Evolutionary conservation across 2,888 invertebrate species (phyloP).

Genomic region (Eristalis pertinax): DNA sequence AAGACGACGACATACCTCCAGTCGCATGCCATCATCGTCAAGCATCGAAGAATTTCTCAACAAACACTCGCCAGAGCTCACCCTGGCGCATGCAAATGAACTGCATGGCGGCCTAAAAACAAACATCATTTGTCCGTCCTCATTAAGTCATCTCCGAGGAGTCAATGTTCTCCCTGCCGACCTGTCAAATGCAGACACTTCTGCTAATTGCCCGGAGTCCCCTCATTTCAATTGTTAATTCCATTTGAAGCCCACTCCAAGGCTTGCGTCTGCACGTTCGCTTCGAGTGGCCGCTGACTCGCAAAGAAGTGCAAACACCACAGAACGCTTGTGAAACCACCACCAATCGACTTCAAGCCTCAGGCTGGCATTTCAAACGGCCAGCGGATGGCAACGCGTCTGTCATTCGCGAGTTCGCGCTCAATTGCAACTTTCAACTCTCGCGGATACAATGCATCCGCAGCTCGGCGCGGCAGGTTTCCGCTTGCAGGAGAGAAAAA

Average conservation of each 20-base stretch:
- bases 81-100: not conserved
- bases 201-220: conserved; percentile 1
- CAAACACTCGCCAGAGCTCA: not conserved
- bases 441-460: not conserved
- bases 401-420: conserved; percentile 15
- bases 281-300: not conserved
- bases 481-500: not conserved
- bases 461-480: not conserved
- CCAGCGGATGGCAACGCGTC: not conserved
- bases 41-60: not conserved
- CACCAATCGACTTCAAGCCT: not conserved
- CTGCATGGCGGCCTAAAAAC: not conserved
- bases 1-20: not conserved
- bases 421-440: conserved; percentile 32
- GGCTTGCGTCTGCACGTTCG: not conserved
- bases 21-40: too few species aligned
- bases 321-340: not conserved
- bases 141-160: not conserved
- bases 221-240: conserved; percentile 45
- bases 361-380: not conserved
- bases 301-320: not conserved
- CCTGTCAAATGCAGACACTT: not conserved
- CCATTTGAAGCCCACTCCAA: not conserved
- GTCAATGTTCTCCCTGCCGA: not conserved
- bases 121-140: not conserved